Evolutionary conservation across 1,140 invertebrate genomes (phyloP), one percentile per base, ranked within the genome.

Genomic region (Drosophila obscura): DNA sequence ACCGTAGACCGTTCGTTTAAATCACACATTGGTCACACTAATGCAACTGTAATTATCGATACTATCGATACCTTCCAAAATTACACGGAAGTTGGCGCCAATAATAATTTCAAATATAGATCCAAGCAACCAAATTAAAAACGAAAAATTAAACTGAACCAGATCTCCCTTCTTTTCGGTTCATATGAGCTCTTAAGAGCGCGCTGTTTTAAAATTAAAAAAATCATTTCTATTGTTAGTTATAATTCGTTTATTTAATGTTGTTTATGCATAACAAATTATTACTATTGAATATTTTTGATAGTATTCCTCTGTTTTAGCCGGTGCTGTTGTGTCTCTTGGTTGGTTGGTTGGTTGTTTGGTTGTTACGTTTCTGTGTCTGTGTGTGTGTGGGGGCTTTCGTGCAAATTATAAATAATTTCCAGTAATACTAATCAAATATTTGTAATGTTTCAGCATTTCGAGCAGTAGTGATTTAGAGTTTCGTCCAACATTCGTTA

Each of bases 381-480:
- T 49, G 59, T 43, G 61, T 44, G n/a, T 44, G 4, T 62, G 39
- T 81, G 51, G 52, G 49, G 16, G 19, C 24, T n/a, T 66, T 49
- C 57, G 78, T 80, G 72, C 78, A 81, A 80, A 80, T 80, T 72
- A 80, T 68, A 65, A 26, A 72, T 78, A 73, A 66, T 72, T 51
- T 81, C 46, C 62, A 49, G 65, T 66, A 67, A 61, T 61, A 69
- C 62, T 78, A 67, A 75, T 76, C 53, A 65, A 64, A 64, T 76
- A 60, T 80, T 48, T 63, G 51, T 81, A 76, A 76, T 68, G 58
- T 77, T 77, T 85, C 81, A 85, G 81, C 81, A 85, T 87, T 61
- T 87, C 68, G 78, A 74, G 81, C 82, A 80, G 72, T 76, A 61
- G 52, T 71, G 50, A 74, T 65, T 44, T 69, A 68, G 60, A 71